Base-by-base conservation (phyloP, 2,797 vertebrate genomes). In the Cichlasoma orientale region DNA sequence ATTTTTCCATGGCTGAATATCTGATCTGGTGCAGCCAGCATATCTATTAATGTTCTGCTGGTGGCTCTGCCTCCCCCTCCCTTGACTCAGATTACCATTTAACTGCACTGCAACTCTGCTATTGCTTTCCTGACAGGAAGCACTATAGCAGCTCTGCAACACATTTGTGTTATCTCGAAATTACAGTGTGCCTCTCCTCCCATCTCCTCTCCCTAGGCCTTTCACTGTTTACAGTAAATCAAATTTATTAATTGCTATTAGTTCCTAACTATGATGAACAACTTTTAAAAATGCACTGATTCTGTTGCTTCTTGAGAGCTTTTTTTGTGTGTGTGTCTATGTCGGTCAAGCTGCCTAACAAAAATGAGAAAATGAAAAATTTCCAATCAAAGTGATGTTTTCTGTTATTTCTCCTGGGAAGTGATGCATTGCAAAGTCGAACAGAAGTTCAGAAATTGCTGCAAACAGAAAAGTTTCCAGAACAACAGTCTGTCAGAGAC, bases 81-180 rank as follows among this genome's bases (percentile, higher is more conserved):
- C 78, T 82, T 58, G 44, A 88, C 82, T 82, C 77, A 82, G 63
- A 85, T 85, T 84, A 85, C 21, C 77, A 59, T 82, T 69, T 57
- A 79, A 74, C 81, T 78, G 68, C 79, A 82, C 50, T 78, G 69
- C 75, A 76, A 23, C 58, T 59, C 54, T 50, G n/a, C 74, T 59
- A 69, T 68, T 53, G 72, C 76, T 29, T 56, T 54, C 29, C 31
- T 61, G 10, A 18, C 56, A 81, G 69, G 79, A 50, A 56, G 59
- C 18, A n/a, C 44, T 70, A 33, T 50, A 74, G 78, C 66, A 61
- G 61, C 66, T 36, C 58, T 68, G 69, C 75, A 74, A 54, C 47
- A n/a, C 44, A 47, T 80, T 52, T 31, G 1, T 52, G 29, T 36
- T 74, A 66, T 73, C 38, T 36, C 2, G 0, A 10, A 71, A 54